phyloP scores from a whole-genome alignment of 2,797 vertebrate genomes.

The Pantherophis alleghaniensis region DNA sequence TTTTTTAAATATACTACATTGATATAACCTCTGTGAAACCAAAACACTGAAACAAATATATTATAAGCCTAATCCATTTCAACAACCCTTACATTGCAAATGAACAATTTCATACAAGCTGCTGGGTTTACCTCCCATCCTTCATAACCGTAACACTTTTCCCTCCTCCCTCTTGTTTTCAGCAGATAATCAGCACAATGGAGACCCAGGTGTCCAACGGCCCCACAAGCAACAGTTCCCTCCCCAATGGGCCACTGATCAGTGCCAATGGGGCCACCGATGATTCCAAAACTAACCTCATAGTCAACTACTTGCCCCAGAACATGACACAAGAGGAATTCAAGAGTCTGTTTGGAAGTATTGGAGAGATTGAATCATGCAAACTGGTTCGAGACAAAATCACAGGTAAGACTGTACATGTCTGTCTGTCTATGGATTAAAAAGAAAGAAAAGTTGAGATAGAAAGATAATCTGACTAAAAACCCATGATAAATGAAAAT shows the following conservation, averaged over 20 bases:
- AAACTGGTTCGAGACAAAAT: conserved; percentile 96
- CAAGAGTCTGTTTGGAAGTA: conserved; percentile 94
- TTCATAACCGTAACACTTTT: background rate
- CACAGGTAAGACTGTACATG: conserved; percentile 77
- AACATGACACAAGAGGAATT: conserved; percentile 98
- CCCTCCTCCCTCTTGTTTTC: conserved; percentile 74
- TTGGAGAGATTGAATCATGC: conserved; percentile 95
- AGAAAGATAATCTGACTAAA: background rate
- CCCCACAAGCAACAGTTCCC: conserved; percentile 82
- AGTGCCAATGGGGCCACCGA: conserved; percentile 86
- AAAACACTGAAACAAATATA: background rate
- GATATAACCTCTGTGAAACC: background rate
- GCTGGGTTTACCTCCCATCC: background rate
- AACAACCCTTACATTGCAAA: background rate
- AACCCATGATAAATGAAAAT: background rate
- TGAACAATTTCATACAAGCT: too few species aligned
- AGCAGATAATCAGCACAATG: conserved; percentile 99
- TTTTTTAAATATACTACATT: background rate
- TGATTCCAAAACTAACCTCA: conserved; percentile 98
- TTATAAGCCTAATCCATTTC: background rate
- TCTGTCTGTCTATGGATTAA: background rate
- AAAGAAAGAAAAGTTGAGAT: background rate
- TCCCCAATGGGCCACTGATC: conserved; percentile 89
- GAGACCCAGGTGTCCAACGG: conserved; percentile 97
- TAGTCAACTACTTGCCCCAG: conserved; percentile 97